phyloP scores from a whole-genome alignment of 92 coral and sea anemone species.

The Zoanthus sociatus region DNA sequence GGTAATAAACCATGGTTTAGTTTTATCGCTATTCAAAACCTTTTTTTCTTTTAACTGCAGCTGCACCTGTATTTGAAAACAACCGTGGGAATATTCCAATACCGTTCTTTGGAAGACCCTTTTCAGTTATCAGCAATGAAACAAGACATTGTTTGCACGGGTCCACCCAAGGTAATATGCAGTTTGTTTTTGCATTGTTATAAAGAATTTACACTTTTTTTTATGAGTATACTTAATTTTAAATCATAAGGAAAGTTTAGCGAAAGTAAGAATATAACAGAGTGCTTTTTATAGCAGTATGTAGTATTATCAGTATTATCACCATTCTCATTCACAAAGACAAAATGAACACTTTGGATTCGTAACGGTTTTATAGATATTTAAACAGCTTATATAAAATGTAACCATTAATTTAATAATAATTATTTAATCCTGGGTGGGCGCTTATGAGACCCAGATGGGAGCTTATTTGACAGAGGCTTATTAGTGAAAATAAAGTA shows the following conservation, averaged over 20 bases:
- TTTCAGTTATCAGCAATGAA: slow-evolving; percentile 44
- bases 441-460: slow-evolving; percentile 3
- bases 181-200: neutral
- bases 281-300: neutral
- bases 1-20: neutral
- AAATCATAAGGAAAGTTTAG: neutral
- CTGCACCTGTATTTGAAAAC: slow-evolving; percentile 52
- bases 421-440: neutral
- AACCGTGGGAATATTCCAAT: slow-evolving; percentile 55
- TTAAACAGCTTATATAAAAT: neutral
- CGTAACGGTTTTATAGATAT: neutral
- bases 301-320: neutral
- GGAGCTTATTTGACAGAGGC: neutral
- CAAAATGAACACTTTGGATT: slow-evolving; percentile 20
- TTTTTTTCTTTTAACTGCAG: slow-evolving; percentile 35
- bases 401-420: neutral
- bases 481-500: neutral
- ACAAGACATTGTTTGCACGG: slow-evolving; percentile 58
- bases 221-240: neutral
- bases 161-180: slow-evolving; percentile 45
- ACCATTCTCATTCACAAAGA: neutral
- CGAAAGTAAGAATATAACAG: neutral
- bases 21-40: slow-evolving; percentile 3
- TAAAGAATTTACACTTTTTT: neutral
- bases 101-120: slow-evolving; percentile 46